Conservation (phyloP, 2,113 vertebrate species). For the Hymenochirus boettgeri region DNA sequence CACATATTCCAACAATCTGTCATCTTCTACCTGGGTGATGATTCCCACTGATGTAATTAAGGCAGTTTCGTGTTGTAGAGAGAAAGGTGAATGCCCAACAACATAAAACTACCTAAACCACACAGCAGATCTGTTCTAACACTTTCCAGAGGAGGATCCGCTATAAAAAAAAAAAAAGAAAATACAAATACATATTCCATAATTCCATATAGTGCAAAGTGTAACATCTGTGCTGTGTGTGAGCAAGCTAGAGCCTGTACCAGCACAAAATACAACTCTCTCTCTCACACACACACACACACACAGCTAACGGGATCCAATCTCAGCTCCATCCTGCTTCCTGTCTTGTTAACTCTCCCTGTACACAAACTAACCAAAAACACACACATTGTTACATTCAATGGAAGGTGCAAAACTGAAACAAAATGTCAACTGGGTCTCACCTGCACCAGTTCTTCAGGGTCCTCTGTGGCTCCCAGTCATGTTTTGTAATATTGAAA, state of each 20-base stretch:
- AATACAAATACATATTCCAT: conserved; percentile 30
- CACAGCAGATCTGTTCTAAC: conserved; percentile 79
- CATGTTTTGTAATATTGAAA: conserved; percentile 37
- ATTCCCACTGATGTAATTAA: conserved; percentile 93
- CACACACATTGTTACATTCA: background rate
- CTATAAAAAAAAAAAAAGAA: conserved; percentile 53
- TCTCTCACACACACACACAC: background rate
- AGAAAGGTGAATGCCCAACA: conserved; percentile 92
- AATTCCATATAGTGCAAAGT: background rate
- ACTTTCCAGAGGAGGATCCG: conserved; percentile 53
- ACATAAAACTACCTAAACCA: conserved; percentile 99
- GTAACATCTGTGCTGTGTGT: background rate
- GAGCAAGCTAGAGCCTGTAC: background rate
- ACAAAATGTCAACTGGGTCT: conserved; percentile 32
- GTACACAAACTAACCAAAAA: background rate
- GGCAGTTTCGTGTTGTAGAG: conserved; percentile 97
- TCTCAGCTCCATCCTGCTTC: background rate
- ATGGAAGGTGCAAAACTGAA: background rate
- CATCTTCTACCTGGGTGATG: conserved; percentile 63
- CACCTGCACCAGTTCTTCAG: conserved; percentile 56
- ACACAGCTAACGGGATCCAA: conserved; percentile 6
- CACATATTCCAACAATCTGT: conserved; percentile 42
- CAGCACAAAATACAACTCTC: background rate
- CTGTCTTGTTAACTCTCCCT: background rate
- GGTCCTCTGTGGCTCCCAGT: conserved; percentile 47